Percentiles rank a stretch among this genome's conserved stretches.
These are phyloP conservation scores for Brachionus calyciflorus DNA, from an alignment of 1,140 invertebrate species.

Conservation along the genomic window DNA sequence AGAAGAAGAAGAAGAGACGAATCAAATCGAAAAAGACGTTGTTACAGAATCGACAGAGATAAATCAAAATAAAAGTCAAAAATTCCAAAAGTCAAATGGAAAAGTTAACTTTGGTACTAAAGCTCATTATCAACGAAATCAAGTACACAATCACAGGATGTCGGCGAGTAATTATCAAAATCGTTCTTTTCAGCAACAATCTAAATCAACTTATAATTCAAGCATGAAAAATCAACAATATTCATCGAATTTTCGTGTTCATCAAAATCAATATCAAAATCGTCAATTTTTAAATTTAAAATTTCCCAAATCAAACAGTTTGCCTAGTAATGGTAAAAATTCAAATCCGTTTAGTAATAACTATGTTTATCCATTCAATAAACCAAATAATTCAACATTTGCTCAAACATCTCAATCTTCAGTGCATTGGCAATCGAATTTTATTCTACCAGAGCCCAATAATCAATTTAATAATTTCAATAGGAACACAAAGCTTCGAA, in stretches of 20 bases:
- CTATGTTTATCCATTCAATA: not conserved
- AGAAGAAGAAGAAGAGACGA: not conserved
- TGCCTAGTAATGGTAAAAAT: slow-evolving; percentile 24
- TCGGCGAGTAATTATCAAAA: too few species aligned
- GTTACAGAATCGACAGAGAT: too few species aligned
- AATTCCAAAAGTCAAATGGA: too few species aligned
- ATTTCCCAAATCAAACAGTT: slow-evolving; percentile 39
- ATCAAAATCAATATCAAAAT: not conserved
- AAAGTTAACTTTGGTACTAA: too few species aligned
- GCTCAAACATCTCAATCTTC: not conserved
- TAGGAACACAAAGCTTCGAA: not conserved
- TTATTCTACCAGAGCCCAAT: not conserved
- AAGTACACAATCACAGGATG: too few species aligned
- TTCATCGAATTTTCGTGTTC: not conserved
- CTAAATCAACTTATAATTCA: not conserved
- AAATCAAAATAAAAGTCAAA: too few species aligned
- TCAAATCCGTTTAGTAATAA: not conserved
- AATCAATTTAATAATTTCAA: not conserved
- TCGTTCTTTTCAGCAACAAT: not conserved
- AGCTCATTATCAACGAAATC: too few species aligned
- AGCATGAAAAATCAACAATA: not conserved
- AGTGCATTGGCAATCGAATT: not conserved
- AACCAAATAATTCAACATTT: not conserved
- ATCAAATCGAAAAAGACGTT: too few species aligned
- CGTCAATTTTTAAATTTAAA: slow-evolving; percentile 18